phyloP scores from a whole-genome alignment of 2,113 vertebrate species.

The Synchiropus splendidus region DNA sequence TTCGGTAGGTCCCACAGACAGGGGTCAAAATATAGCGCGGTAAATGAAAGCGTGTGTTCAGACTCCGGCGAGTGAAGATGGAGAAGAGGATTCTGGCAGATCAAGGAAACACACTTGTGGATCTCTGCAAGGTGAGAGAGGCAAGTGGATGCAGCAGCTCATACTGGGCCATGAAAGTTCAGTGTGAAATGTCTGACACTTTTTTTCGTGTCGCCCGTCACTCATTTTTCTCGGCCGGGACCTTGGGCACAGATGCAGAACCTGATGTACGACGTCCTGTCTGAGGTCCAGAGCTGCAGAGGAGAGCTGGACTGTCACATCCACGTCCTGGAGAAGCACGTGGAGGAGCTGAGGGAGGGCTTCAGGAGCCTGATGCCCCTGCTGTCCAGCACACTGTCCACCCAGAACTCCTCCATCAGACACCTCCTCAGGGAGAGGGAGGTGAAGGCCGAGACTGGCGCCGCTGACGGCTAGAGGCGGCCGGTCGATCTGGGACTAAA shows the following conservation, averaged over 20 bases:
- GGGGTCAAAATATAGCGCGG: too few relatives aligned
- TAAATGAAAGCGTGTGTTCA: constrained; percentile 42
- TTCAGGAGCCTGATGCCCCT: constrained; percentile 61
- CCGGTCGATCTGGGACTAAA: too few relatives aligned
- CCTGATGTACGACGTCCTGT: constrained; percentile 74
- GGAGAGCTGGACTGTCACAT: constrained; percentile 77
- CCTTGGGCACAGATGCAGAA: constrained; percentile 70
- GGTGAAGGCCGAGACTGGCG: constrained; percentile 14
- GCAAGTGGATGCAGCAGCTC: constrained; percentile 52
- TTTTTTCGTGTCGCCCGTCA: neutral
- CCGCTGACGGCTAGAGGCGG: constrained; percentile 33
- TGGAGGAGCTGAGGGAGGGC: constrained; percentile 57
- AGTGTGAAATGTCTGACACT: neutral
- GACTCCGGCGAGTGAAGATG: constrained; percentile 82
- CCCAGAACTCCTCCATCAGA: constrained; percentile 62
- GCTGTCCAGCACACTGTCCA: constrained; percentile 59
- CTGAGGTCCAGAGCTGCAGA: constrained; percentile 76
- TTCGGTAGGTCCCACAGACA: too few relatives aligned
- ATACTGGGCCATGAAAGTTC: constrained; percentile 3
- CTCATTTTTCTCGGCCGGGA: too few relatives aligned
- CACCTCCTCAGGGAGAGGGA: constrained; percentile 60
- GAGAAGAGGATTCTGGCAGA: constrained; percentile 84
- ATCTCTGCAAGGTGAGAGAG: constrained; percentile 66
- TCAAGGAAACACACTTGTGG: constrained; percentile 79
- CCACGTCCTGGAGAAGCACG: constrained; percentile 61